Conservation (phyloP, 2,888 invertebrate species). For the Piscicola geometra region DNA sequence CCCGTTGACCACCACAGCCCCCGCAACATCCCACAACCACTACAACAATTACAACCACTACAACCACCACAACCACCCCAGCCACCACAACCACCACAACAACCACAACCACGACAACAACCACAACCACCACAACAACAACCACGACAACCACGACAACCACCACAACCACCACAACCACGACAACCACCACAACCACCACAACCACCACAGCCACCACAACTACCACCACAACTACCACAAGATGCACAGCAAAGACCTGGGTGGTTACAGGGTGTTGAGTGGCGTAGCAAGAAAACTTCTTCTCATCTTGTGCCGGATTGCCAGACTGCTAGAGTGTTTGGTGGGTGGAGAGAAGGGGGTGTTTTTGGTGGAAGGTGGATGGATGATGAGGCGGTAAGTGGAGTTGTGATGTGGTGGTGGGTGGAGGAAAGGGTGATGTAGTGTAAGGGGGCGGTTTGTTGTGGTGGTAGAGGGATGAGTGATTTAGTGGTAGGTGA, state of each 20-base stretch:
- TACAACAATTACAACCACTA: background rate
- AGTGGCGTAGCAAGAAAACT: conserved; percentile 85
- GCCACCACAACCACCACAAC: background rate
- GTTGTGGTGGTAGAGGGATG: no score
- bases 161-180: background rate
- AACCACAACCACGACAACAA: background rate
- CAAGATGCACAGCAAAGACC: conserved; percentile 11
- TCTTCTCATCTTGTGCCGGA: conserved; percentile 87
- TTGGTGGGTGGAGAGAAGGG: conserved; percentile 60
- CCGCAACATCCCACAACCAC: background rate
- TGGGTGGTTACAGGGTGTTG: conserved; percentile 56
- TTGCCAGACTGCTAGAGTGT: conserved; percentile 90
- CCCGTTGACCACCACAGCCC: background rate
- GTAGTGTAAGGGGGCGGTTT: background rate
- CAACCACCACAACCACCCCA: background rate
- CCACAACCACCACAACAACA: conserved; percentile 12
- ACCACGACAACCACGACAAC: conserved; percentile 3
- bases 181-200: background rate
- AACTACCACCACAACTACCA: background rate
- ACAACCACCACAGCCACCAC: background rate
- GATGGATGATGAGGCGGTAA: background rate
- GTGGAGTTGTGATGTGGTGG: background rate
- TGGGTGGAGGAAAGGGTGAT: no score
- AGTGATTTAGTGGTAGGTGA: no score
- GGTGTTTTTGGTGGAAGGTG: background rate